Evolutionary conservation across 2,888 invertebrate species (phyloP).

Genomic region (Synanthedon tipuliformis): DNA sequence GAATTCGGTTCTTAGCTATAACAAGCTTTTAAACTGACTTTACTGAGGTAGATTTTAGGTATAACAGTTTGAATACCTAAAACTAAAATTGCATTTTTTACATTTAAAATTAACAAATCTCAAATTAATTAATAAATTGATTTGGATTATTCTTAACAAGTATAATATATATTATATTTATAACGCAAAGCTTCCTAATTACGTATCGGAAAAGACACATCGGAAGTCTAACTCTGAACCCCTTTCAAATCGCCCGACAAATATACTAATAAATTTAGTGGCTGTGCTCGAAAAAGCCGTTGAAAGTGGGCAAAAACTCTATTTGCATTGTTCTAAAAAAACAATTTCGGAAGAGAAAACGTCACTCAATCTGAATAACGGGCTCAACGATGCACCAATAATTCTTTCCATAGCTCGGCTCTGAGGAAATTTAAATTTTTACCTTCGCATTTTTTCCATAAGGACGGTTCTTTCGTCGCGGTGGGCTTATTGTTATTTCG

Average conservation of each 20-base stretch:
- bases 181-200: background rate
- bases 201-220: slow-evolving; percentile 1
- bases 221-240: slow-evolving; percentile 9
- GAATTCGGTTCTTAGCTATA: too few species aligned
- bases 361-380: slow-evolving; percentile 51
- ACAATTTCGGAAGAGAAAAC: slow-evolving; percentile 22
- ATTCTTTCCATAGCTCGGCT: slow-evolving; percentile 37
- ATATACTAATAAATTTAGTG: slow-evolving; percentile 45
- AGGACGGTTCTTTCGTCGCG: slow-evolving; percentile 18
- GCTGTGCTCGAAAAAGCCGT: slow-evolving; percentile 43
- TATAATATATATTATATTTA: too few species aligned
- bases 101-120: too few species aligned
- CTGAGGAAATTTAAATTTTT: slow-evolving; percentile 50
- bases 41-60: too few species aligned
- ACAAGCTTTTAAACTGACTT: too few species aligned
- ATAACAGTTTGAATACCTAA: too few species aligned
- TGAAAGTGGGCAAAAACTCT: slow-evolving; percentile 43
- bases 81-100: too few species aligned
- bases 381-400: slow-evolving; percentile 56
- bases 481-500: slow-evolving; percentile 50
- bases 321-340: slow-evolving; percentile 34
- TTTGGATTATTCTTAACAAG: too few species aligned
- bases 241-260: slow-evolving; percentile 27
- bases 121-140: too few species aligned
- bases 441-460: slow-evolving; percentile 10